These are phyloP conservation scores for Lacanobia wlatinum DNA, from an alignment of 2,888 invertebrate species.

Conservation along the genomic window DNA sequence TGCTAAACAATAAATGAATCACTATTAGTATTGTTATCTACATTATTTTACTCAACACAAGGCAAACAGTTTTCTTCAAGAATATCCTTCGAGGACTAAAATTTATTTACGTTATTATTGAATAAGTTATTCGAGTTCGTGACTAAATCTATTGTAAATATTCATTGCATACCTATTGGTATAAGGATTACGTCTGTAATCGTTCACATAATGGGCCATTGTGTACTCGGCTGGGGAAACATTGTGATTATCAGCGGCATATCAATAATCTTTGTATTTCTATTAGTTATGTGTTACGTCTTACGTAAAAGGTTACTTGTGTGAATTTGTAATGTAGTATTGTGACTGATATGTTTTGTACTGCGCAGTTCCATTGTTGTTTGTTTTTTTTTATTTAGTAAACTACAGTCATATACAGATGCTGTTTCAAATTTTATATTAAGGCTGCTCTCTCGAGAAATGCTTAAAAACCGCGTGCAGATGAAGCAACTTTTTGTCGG, in stretches of 20 bases:
- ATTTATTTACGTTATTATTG: slow-evolving; percentile 38
- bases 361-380: slow-evolving; percentile 32
- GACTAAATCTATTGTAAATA: slow-evolving; percentile 62
- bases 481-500: no score
- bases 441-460: no score
- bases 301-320: slow-evolving; percentile 54
- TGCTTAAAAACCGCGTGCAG: no score
- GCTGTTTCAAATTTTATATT: no score
- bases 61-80: slow-evolving; percentile 30
- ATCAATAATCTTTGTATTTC: slow-evolving; percentile 66
- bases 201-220: slow-evolving; percentile 77
- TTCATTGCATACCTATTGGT: slow-evolving; percentile 67
- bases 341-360: slow-evolving; percentile 25
- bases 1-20: not conserved
- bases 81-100: slow-evolving; percentile 31
- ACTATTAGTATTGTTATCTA: not conserved
- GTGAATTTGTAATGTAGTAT: slow-evolving; percentile 34
- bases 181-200: slow-evolving; percentile 68
- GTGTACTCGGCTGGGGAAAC: slow-evolving; percentile 76
- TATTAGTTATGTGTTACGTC: slow-evolving; percentile 51
- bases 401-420: no score
- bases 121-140: slow-evolving; percentile 59
- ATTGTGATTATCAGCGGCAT: slow-evolving; percentile 66
- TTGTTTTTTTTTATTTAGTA: no score
- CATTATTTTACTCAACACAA: not conserved